Conservation (phyloP, 1,140 invertebrate genomes). For the Drosophila hydei region DNA sequence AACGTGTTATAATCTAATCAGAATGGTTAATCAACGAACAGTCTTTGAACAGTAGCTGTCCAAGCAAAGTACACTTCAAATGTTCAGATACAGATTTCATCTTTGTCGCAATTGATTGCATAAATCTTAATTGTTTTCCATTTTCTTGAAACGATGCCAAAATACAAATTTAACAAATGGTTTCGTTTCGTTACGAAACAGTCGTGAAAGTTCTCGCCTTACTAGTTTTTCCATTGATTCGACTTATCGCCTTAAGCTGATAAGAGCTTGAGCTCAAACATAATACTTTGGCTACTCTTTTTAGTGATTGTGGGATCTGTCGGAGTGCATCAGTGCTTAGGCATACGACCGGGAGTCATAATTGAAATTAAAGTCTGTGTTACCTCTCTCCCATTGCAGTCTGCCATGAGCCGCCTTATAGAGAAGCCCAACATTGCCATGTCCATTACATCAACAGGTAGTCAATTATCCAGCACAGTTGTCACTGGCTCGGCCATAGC, state of each 20-base stretch:
- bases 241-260: conserved; percentile 27
- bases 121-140: not conserved
- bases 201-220: conserved; percentile 30
- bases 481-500: conserved; percentile 31
- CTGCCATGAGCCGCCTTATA: conserved; percentile 83
- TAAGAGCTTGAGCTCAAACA: not conserved
- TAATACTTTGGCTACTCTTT: not conserved
- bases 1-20: conserved; percentile 19
- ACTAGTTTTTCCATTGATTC: not conserved
- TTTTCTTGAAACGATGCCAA: conserved; percentile 9
- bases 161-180: conserved; percentile 3
- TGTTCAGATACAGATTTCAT: not conserved
- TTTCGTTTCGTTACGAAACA: conserved; percentile 56
- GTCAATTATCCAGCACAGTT: conserved; percentile 70
- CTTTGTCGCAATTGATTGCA: not conserved
- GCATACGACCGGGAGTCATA: conserved; percentile 1
- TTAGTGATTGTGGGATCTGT: conserved; percentile 9
- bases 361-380: conserved; percentile 32
- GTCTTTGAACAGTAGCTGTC: conserved; percentile 5
- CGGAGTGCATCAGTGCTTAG: conserved; percentile 6
- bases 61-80: conserved; percentile 56
- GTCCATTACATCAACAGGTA: conserved; percentile 76
- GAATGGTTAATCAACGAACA: conserved; percentile 14
- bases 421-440: conserved; percentile 83
- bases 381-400: conserved; percentile 49